phyloP scores from a whole-genome alignment of 2,113 vertebrate genomes.

The Aphelocoma coerulescens region DNA sequence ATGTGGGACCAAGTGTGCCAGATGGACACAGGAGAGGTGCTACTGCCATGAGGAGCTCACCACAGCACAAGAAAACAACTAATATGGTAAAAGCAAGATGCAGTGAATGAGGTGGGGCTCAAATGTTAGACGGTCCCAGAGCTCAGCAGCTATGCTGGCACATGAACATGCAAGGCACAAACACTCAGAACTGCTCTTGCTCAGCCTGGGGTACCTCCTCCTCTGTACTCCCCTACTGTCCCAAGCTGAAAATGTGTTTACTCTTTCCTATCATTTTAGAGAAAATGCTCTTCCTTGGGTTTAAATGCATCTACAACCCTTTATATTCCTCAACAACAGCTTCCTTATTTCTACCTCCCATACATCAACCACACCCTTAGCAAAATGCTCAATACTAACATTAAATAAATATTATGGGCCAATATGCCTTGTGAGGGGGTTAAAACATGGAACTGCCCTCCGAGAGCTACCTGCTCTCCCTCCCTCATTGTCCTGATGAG shows the following conservation, averaged over 20 bases:
- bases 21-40: background rate
- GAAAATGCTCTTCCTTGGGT: background rate
- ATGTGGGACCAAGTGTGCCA: accelerated
- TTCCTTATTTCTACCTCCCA: background rate
- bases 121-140: background rate
- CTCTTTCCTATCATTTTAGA: background rate
- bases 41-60: background rate
- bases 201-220: background rate
- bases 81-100: background rate
- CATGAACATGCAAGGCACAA: background rate
- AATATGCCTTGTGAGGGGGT: background rate
- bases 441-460: background rate
- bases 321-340: background rate
- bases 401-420: background rate
- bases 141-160: background rate
- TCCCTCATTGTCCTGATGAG: background rate
- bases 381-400: background rate
- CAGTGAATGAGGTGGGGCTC: background rate
- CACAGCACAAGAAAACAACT: background rate
- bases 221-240: background rate
- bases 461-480: background rate
- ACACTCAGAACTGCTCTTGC: background rate
- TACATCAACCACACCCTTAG: background rate
- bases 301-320: background rate
- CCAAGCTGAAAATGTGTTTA: background rate